Evolutionary conservation across 2,888 invertebrate genomes (phyloP).

Genomic region (Ennomos quercinarius): DNA sequence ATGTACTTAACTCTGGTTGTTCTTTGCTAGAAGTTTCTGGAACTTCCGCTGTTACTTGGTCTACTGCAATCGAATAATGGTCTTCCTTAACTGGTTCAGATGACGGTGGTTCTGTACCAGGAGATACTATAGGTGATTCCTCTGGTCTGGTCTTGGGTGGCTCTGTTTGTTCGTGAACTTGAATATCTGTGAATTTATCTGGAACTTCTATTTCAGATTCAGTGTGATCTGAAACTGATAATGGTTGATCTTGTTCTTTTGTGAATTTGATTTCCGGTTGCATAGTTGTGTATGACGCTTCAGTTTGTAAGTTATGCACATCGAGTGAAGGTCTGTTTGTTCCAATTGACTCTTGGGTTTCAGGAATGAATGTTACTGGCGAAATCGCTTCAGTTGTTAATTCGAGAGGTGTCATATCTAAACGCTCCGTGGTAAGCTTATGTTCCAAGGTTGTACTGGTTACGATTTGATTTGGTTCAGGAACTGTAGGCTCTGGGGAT

Average conservation of each 20-base stretch:
- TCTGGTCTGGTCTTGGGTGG: constrained; percentile 11
- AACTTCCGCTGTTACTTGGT: constrained; percentile 13
- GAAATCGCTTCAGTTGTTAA: constrained; percentile 13
- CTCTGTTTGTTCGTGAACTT: constrained; percentile 21
- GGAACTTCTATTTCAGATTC: constrained; percentile 18
- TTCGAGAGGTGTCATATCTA: constrained; percentile 1
- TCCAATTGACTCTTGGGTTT: constrained; percentile 13
- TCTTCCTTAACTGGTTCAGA: constrained; percentile 8
- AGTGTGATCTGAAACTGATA: constrained; percentile 4
- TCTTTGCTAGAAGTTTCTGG: constrained; percentile 12
- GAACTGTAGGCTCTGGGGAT: constrained; percentile 5
- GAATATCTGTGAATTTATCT: constrained; percentile 10
- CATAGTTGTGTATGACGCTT: constrained; percentile 20
- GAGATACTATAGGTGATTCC: constrained; percentile 4
- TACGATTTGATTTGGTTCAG: constrained; percentile 15
- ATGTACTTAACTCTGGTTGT: constrained; percentile 17
- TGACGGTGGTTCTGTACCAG: constrained; percentile 6
- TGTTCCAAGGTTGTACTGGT: constrained; percentile 18
- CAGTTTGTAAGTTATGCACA: constrained; percentile 13
- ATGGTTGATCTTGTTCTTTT: constrained; percentile 2
- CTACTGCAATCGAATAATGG: constrained; percentile 4
- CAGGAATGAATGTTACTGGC: constrained; percentile 11
- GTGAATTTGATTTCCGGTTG: constrained; percentile 7
- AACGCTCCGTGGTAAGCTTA: constrained; percentile 1
- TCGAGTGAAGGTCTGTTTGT: constrained; percentile 15